phyloP scores from a whole-genome alignment of 2,113 vertebrate genomes.

The Crotalus tigris region DNA sequence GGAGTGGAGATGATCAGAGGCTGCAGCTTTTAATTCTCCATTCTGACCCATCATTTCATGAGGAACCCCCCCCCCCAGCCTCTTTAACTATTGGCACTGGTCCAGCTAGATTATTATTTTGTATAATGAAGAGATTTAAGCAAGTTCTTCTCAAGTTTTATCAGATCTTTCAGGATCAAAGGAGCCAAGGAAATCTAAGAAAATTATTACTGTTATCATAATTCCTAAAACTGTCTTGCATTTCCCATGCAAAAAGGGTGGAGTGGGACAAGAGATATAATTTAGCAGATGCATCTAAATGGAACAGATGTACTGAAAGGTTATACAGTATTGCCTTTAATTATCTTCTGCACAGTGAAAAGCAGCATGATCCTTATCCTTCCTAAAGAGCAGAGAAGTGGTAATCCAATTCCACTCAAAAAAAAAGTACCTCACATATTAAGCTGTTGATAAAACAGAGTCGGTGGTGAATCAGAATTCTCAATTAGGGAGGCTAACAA shows the following conservation, averaged over 20 bases:
- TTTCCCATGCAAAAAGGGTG: slow-evolving; percentile 17
- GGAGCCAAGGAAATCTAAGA: slow-evolving; percentile 24
- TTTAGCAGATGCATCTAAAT: slow-evolving; percentile 13
- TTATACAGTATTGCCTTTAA: slow-evolving; percentile 30
- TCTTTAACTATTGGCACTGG: neutral
- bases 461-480: slow-evolving; percentile 33
- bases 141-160: slow-evolving; percentile 23
- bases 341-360: slow-evolving; percentile 44
- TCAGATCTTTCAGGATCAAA: slow-evolving; percentile 49
- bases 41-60: neutral
- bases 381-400: slow-evolving; percentile 42
- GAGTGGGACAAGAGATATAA: slow-evolving; percentile 9
- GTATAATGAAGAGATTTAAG: slow-evolving; percentile 17
- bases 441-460: slow-evolving; percentile 39
- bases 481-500: slow-evolving; percentile 31
- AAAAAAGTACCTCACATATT: slow-evolving; percentile 20
- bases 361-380: neutral
- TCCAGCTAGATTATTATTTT: neutral
- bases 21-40: neutral
- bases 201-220: slow-evolving; percentile 28
- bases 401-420: slow-evolving; percentile 35
- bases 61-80: neutral
- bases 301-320: slow-evolving; percentile 35
- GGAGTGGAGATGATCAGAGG: neutral
- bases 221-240: neutral